These are phyloP conservation scores for Ophioninae sp. DNA, from an alignment of 2,888 invertebrate genomes.

Conservation along the genomic window DNA sequence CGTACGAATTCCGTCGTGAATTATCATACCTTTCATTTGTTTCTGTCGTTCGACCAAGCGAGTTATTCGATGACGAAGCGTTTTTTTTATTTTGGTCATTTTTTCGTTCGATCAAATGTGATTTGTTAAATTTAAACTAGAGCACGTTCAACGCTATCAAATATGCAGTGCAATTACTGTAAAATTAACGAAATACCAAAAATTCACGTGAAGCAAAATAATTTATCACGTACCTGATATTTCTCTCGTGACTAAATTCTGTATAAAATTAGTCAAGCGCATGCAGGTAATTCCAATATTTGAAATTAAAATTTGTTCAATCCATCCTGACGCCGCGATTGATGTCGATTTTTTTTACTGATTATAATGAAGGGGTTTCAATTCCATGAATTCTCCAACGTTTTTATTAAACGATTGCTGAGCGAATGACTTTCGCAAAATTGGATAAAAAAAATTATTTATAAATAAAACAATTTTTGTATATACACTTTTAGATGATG, in stretches of 20 bases:
- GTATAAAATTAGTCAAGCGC: not conserved
- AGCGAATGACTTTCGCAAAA: too few species aligned
- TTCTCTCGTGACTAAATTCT: not conserved
- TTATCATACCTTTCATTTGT: slow-evolving; percentile 30
- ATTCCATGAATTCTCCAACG: too few species aligned
- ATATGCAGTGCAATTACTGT: not conserved
- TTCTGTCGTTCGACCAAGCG: not conserved
- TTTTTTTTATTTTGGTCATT: not conserved
- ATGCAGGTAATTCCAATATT: not conserved
- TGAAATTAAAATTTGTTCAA: not conserved
- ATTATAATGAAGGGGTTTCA: too few species aligned
- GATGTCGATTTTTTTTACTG: not conserved
- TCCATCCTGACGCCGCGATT: not conserved
- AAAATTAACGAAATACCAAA: not conserved
- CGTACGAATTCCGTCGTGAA: slow-evolving; percentile 38
- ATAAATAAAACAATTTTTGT: too few species aligned
- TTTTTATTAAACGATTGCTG: too few species aligned
- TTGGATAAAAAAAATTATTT: too few species aligned
- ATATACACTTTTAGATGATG: too few species aligned
- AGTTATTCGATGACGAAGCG: not conserved
- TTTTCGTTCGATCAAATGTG: not conserved
- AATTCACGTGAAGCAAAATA: not conserved
- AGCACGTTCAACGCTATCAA: not conserved
- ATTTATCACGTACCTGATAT: not conserved
- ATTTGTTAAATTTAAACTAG: not conserved